These are phyloP conservation scores for Callipepla squamata DNA, from an alignment of 2,113 vertebrate species.

Conservation along the genomic window DNA sequence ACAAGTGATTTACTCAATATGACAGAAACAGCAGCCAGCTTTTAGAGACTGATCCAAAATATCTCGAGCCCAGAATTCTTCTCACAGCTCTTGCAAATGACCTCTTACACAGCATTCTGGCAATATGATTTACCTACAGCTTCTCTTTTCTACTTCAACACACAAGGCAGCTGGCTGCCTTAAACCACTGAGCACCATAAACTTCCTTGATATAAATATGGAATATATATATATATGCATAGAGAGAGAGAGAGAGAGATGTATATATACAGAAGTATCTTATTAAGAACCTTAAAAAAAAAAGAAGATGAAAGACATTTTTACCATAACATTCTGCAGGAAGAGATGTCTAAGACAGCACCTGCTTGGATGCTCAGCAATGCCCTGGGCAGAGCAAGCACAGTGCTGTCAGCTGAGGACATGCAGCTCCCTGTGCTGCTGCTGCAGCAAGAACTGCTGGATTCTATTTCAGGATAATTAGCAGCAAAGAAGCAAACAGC, in stretches of 20 bases:
- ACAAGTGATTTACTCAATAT: not conserved
- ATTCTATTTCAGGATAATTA: not conserved
- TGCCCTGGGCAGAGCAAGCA: not conserved
- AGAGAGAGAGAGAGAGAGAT: no score
- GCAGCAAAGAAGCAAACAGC: not conserved
- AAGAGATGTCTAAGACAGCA: not conserved
- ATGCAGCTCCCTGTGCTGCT: not conserved
- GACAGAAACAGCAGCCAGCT: not conserved
- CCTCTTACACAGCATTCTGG: not conserved
- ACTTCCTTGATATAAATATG: not conserved
- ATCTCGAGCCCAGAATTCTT: not conserved
- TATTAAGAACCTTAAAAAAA: not conserved
- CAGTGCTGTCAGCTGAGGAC: not conserved
- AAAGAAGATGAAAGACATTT: not conserved
- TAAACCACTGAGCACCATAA: fast-evolving
- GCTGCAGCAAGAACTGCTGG: not conserved
- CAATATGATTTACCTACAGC: not conserved
- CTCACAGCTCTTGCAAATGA: not conserved
- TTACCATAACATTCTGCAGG: not conserved
- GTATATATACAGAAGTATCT: not conserved
- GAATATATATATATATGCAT: no score
- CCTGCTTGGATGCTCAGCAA: not conserved
- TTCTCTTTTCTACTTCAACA: not conserved
- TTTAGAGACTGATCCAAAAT: not conserved
- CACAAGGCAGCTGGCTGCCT: not conserved